Evolutionary conservation across 2,888 invertebrate genomes (phyloP), one percentile per base, ranked within the genome.

Genomic region (Chrysina gloriosa): DNA sequence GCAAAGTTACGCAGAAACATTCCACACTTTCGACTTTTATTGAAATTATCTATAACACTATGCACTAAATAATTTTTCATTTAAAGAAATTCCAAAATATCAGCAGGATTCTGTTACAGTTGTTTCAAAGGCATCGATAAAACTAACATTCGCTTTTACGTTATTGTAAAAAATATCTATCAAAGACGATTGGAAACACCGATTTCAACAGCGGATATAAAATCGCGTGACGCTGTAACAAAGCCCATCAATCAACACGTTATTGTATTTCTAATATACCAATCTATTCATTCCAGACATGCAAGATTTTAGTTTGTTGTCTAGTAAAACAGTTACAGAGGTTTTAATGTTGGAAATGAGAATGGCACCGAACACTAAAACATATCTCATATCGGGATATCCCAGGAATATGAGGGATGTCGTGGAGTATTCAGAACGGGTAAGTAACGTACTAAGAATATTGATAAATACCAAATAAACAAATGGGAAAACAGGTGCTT

Each of bases 341-440:
- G 95, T 95, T 3, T 86, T 95, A 68, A 94, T 95, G 94, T 86
- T 95, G 79, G 95, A 95, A 86, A 95, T 95, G 90, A 95, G 95
- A 86, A 94, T 95, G 94, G 92, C 94, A 69, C 94, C 93, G 69
- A 90, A 90, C 70, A 93, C 94, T 73, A 94, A 92, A 85, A 92
- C 94, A 0, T 95, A 92, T 85, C 88, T 96, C 64, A 91, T 95
- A 70, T 94, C 95, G 63, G 95, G 96, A 45, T 96, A 94, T 85
- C 96, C 96, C 21, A 87, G 96, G 71, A 94, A 93, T 75, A 95
- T 95, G 94, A 86, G 95, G 69, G 96, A 96, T 81, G 94, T 95
- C 9, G 95, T 95, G 0, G 95, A 95, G 80, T 96, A 95, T 81
- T 92, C 94, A 0, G 94, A 95, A 81, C 95, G 95, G 90, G 95